These are phyloP conservation scores for Peromyscus attwateri DNA, from an alignment of 2,797 vertebrate genomes.

Conservation along the genomic window DNA sequence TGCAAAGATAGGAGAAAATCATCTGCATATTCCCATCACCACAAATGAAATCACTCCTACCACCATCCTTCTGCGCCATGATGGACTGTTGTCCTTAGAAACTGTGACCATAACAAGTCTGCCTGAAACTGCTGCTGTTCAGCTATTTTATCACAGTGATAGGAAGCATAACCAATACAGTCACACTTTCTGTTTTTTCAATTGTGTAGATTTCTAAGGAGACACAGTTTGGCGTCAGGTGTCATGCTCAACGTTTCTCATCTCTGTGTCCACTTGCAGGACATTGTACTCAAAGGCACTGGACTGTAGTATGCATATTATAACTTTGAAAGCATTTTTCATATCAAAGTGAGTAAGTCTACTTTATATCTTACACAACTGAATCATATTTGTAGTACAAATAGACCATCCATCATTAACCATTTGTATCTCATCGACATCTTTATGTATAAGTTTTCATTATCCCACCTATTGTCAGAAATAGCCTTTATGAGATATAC, in stretches of 20 bases:
- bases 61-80: not conserved
- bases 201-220: constrained; percentile 11
- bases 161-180: not conserved
- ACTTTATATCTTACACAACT: not conserved
- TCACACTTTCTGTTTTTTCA: not conserved
- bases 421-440: constrained; percentile 26
- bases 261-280: not conserved
- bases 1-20: not conserved
- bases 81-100: not conserved
- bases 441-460: constrained; percentile 57
- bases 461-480: constrained; percentile 12
- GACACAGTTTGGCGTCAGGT: not conserved
- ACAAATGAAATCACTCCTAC: not conserved
- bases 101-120: not conserved
- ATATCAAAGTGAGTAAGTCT: not conserved
- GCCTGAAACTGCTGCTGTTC: not conserved
- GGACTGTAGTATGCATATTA: not conserved
- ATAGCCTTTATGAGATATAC: constrained; percentile 7
- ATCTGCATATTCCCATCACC: too few relatives aligned
- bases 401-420: constrained; percentile 22
- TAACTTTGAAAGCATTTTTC: not conserved
- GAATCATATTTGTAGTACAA: not conserved
- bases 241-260: constrained; percentile 3
- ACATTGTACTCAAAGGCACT: not conserved
- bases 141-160: not conserved